These are phyloP conservation scores for Drosophila pectinifera DNA, from an alignment of 1,140 invertebrate species.

Conservation along the genomic window DNA sequence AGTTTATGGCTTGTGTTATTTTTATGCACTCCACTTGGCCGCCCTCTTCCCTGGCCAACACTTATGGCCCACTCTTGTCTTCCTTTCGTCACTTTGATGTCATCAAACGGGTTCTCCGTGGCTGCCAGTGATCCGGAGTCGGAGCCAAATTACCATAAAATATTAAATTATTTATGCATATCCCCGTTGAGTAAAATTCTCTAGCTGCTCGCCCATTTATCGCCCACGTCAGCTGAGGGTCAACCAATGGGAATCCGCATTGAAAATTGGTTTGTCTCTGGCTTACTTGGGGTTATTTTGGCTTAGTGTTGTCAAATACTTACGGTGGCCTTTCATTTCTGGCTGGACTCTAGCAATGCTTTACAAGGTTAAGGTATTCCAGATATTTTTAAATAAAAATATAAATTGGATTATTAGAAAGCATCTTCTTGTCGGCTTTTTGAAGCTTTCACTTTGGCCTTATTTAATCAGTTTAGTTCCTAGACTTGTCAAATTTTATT, in stretches of 20 bases:
- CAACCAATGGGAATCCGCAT: conserved; percentile 6
- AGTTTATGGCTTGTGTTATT: conserved; percentile 70
- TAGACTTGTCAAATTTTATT: background rate
- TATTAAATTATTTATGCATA: conserved; percentile 79
- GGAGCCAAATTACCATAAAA: conserved; percentile 69
- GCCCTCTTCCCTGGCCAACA: conserved; percentile 13
- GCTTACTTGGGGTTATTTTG: conserved; percentile 24
- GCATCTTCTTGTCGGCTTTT: background rate
- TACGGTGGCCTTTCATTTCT: background rate
- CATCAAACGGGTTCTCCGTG: conserved; percentile 21
- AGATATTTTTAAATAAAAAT: background rate
- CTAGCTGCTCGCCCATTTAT: conserved; percentile 36
- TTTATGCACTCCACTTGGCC: conserved; percentile 64
- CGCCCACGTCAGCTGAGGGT: conserved; percentile 11
- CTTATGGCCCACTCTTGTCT: conserved; percentile 52
- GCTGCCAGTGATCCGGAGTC: conserved; percentile 4
- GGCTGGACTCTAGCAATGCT: background rate
- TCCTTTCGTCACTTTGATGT: conserved; percentile 35
- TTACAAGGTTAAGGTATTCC: background rate
- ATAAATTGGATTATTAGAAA: background rate
- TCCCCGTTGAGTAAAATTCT: conserved; percentile 39
- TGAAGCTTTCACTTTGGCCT: no score
- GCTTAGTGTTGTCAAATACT: conserved; percentile 29
- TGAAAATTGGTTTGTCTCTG: conserved; percentile 15
- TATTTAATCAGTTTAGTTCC: background rate